Evolutionary conservation across 2,888 invertebrate genomes (phyloP).

Genomic region (Epistrophella euchroma): DNA sequence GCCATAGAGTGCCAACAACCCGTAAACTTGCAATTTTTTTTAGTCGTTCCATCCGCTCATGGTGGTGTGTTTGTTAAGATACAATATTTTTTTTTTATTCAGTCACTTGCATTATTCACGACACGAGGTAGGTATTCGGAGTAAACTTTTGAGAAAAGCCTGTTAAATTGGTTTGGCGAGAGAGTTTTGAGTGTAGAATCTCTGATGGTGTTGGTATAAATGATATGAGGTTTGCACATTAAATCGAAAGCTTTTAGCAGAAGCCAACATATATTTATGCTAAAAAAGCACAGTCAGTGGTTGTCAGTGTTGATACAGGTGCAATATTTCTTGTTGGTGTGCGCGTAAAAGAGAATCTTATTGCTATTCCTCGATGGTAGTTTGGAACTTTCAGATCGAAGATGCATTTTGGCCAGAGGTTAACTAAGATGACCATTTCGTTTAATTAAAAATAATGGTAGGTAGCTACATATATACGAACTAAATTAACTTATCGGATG

Average conservation of each 20-base stretch:
- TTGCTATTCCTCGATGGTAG: conserved; percentile 23
- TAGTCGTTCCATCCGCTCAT: conserved; percentile 57
- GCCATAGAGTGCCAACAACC: conserved; percentile 75
- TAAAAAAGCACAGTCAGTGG: conserved; percentile 56
- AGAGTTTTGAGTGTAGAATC: conserved; percentile 47
- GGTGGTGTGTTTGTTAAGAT: conserved; percentile 72
- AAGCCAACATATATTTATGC: conserved; percentile 62
- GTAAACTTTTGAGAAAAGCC: conserved; percentile 74
- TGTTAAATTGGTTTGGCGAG: conserved; percentile 64
- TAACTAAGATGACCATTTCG: not conserved
- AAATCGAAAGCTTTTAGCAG: conserved; percentile 54
- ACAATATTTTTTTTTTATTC: conserved; percentile 60
- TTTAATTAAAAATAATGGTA: not conserved
- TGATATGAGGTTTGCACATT: conserved; percentile 62
- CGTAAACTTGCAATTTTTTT: conserved; percentile 73
- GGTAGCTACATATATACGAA: too few relatives aligned
- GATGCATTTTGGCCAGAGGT: not conserved
- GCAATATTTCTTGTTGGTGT: conserved; percentile 45
- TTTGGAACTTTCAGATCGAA: not conserved
- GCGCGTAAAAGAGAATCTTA: not conserved
- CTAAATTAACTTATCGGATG: too few relatives aligned
- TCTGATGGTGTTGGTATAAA: conserved; percentile 42
- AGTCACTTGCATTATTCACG: conserved; percentile 25
- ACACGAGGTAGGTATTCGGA: conserved; percentile 17
- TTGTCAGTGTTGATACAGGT: conserved; percentile 61